phyloP scores from a whole-genome alignment of 2,113 vertebrate species.

The Ageneiosus marmoratus region DNA sequence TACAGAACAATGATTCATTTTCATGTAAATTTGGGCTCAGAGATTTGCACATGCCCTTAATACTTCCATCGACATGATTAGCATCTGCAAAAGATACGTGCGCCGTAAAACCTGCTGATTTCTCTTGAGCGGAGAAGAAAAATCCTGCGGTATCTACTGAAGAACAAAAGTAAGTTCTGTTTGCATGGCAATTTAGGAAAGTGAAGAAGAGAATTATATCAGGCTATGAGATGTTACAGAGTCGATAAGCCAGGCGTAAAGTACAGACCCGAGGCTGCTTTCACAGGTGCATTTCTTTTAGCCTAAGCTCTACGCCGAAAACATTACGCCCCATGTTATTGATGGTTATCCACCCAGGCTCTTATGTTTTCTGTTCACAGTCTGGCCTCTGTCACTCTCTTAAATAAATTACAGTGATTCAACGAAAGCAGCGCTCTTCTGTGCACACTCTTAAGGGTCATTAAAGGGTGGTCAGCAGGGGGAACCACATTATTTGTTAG shows the following conservation, averaged over 20 bases:
- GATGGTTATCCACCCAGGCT: slow-evolving; percentile 11
- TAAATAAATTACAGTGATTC: slow-evolving; percentile 30
- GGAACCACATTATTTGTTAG: slow-evolving; percentile 33
- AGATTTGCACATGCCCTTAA: slow-evolving; percentile 24
- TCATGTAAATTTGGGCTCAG: slow-evolving; percentile 52
- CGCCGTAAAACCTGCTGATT: slow-evolving; percentile 25
- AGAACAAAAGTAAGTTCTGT: slow-evolving; percentile 28
- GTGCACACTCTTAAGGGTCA: slow-evolving; percentile 13
- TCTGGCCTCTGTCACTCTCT: not conserved
- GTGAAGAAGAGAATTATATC: slow-evolving; percentile 9
- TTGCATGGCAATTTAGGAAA: slow-evolving; percentile 23
- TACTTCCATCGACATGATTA: slow-evolving; percentile 46
- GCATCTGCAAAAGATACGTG: slow-evolving; percentile 45
- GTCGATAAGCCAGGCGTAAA: slow-evolving; percentile 22
- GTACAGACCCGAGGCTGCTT: slow-evolving; percentile 20
- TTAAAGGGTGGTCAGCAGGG: not conserved
- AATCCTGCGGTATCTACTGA: slow-evolving; percentile 22
- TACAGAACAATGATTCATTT: slow-evolving; percentile 53
- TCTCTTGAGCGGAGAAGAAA: slow-evolving; percentile 8
- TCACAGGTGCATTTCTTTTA: not conserved
- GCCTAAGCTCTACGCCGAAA: not conserved
- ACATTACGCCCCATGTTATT: not conserved
- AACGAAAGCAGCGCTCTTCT: not conserved
- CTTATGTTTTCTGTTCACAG: slow-evolving; percentile 19
- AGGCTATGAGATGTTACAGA: slow-evolving; percentile 2